Base-by-base conservation (phyloP, 2,113 vertebrate species). In the Scatophagus argus region DNA sequence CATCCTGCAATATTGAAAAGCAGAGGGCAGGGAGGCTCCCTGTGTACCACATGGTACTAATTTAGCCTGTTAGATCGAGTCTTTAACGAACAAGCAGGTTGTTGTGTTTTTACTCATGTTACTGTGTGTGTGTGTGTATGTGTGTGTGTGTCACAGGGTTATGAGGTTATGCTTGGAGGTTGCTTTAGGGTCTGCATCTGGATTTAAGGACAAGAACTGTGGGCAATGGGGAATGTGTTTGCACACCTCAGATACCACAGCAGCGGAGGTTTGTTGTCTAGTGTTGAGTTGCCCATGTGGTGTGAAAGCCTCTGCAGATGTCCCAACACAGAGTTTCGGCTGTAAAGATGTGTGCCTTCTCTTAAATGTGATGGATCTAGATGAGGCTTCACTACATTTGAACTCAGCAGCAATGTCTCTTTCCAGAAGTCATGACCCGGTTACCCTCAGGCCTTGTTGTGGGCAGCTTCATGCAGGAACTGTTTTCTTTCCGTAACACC, bases 1-100 rank as follows among this genome's bases (percentile, higher is more conserved):
- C 87, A 76, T 87, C 86, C 77, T 74, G 41, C 74, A 81, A 83
- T 88, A 87, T 87, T 91, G 83, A 89, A 86, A 85, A 76, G 87
- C 84, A 84, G 73, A 89, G 87, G 88, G 74, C 83, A 81, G 82
- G 36, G 73, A 79, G 70, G 79, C 60, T 78, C 70, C 60, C 66
- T 16, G 54, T 9, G 25, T 56, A 9, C 66, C 90, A 92, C 87
- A 83, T 93, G 91, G 83, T 82, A 49, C 77, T 87, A 82, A 79
- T 91, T 93, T 73, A 88, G 76, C 79, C 79, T 14, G 73, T 89
- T 90, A 84, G 31, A 79, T 64, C 66, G 59, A 52, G 13, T 71
- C 71, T 83, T 75, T 86, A 88, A 89, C 87, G 84, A 92, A 86
- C 73, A 62, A 55, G 67, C 78, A 86, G 75, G 79, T 85, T 65